phyloP scores from a whole-genome alignment of 2,797 vertebrate species.

The Rhinoraja longicauda region DNA sequence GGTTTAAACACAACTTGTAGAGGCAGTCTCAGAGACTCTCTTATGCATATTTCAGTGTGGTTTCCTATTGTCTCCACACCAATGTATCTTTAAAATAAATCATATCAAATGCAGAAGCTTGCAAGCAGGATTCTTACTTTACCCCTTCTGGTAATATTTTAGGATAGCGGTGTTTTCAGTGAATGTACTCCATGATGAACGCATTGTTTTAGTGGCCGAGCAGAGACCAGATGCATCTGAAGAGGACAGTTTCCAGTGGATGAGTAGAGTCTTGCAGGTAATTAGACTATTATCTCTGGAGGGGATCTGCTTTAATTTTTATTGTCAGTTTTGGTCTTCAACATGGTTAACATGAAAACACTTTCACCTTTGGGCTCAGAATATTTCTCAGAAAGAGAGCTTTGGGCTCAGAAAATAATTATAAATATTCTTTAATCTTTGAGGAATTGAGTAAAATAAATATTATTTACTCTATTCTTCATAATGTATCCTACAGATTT shows the following conservation, averaged over 20 bases:
- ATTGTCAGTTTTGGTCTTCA: neutral
- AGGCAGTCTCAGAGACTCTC: neutral
- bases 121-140: neutral
- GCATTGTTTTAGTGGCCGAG: constrained; percentile 89
- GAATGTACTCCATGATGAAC: constrained; percentile 82
- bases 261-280: constrained; percentile 93
- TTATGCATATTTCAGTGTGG: neutral
- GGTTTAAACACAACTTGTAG: neutral
- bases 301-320: neutral
- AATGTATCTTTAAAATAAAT: neutral
- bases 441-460: neutral
- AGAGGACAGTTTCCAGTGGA: constrained; percentile 98
- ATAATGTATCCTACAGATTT: neutral
- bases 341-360: neutral
- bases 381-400: neutral
- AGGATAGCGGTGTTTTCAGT: constrained; percentile 96
- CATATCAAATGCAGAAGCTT: neutral
- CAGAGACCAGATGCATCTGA: constrained; percentile 90
- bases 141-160: constrained; percentile 45
- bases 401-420: neutral
- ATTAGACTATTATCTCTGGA: neutral
- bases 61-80: neutral
- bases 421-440: neutral
- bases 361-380: neutral
- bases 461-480: neutral